These are phyloP conservation scores for Muraenolepis orangiensis DNA, from an alignment of 2,797 vertebrate species.

Conservation along the genomic window DNA sequence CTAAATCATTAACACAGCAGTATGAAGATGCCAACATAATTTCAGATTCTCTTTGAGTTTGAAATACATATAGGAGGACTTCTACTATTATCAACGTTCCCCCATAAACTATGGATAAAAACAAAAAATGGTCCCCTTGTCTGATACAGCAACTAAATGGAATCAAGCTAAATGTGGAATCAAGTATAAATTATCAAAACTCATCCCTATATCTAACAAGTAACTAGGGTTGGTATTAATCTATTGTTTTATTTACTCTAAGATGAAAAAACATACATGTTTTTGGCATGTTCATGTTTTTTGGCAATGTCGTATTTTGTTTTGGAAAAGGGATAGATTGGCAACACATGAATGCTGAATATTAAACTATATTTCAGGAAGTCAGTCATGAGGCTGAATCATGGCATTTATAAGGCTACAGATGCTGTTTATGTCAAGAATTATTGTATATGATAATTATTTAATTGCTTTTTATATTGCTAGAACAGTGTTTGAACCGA, in stretches of 20 bases:
- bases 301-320: slow-evolving; percentile 8
- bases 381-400: neutral
- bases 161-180: too few relatives aligned
- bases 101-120: slow-evolving; percentile 15
- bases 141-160: slow-evolving; percentile 6
- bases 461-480: too few relatives aligned
- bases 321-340: neutral
- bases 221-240: neutral
- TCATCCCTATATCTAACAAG: slow-evolving; percentile 17
- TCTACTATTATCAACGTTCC: slow-evolving; percentile 16
- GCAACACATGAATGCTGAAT: slow-evolving; percentile 3
- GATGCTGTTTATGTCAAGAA: slow-evolving; percentile 2
- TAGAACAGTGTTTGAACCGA: slow-evolving; percentile 36
- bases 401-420: neutral
- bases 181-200: neutral
- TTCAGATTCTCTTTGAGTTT: neutral
- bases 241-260: neutral
- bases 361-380: neutral
- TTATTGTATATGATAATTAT: too few relatives aligned
- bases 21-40: neutral
- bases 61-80: neutral
- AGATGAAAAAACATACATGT: slow-evolving; percentile 8
- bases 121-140: slow-evolving; percentile 39
- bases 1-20: neutral
- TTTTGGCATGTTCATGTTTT: slow-evolving; percentile 12